A percentile compares a stretch with the other conserved stretches of the same genome.
Evolutionary conservation across 2,888 invertebrate species (phyloP).

Genomic region (Mesorhabditis belari): DNA sequence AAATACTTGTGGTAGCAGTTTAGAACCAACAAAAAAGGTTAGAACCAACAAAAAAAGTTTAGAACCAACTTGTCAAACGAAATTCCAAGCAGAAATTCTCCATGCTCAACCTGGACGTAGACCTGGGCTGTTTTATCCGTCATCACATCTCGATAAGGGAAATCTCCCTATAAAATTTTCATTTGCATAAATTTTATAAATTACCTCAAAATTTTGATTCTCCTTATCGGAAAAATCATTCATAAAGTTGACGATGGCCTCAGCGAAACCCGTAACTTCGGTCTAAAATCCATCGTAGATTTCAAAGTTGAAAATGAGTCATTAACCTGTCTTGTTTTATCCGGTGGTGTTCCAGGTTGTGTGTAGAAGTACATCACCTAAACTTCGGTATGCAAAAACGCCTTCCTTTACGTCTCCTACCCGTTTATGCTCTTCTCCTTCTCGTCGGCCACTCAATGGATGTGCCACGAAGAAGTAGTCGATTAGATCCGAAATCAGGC

Average conservation of each 20-base stretch:
- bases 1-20: not conserved
- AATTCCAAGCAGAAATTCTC: slow-evolving; percentile 45
- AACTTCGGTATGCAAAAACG: too few relatives aligned
- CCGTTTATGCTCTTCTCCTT: slow-evolving; percentile 41
- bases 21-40: not conserved
- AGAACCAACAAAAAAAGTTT: not conserved
- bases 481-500: slow-evolving; percentile 30
- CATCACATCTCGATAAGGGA: slow-evolving; percentile 21
- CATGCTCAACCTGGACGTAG: slow-evolving; percentile 21
- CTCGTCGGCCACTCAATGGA: slow-evolving; percentile 39
- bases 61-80: slow-evolving; percentile 37
- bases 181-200: not conserved
- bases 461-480: slow-evolving; percentile 46
- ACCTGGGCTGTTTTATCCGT: slow-evolving; percentile 26
- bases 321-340: slow-evolving; percentile 16
- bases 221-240: slow-evolving; percentile 54
- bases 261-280: slow-evolving; percentile 84
- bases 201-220: too few relatives aligned
- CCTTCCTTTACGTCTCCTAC: too few relatives aligned
- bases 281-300: slow-evolving; percentile 57
- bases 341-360: slow-evolving; percentile 23
- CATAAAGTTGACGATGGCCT: slow-evolving; percentile 89
- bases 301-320: not conserved
- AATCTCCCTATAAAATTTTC: slow-evolving; percentile 10
- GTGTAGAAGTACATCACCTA: slow-evolving; percentile 48